These are phyloP conservation scores for Macropus fuliginosus DNA, from an alignment of 2,797 vertebrate genomes.

Conservation along the genomic window DNA sequence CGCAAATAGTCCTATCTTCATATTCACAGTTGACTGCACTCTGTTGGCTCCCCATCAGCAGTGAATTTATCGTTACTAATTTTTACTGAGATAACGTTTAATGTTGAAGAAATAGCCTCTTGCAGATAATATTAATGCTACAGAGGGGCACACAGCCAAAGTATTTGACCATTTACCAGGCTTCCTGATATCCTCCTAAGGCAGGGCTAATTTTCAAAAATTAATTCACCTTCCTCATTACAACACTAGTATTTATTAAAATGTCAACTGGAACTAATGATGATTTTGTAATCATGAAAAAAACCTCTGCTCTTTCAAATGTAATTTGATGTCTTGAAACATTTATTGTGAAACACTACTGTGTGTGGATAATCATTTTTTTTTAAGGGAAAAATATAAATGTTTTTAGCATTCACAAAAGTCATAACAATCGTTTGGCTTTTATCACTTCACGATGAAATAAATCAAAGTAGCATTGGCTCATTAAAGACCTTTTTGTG, in stretches of 20 bases:
- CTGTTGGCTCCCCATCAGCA: conserved; percentile 77
- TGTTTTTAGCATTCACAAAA: conserved; percentile 20
- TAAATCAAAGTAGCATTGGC: conserved; percentile 33
- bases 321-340: conserved; percentile 18
- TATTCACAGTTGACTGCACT: conserved; percentile 78
- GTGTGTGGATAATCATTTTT: not conserved
- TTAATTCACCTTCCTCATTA: conserved; percentile 73
- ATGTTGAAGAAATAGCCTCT: conserved; percentile 65
- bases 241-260: conserved; percentile 62
- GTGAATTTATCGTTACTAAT: conserved; percentile 83
- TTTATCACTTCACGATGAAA: conserved; percentile 31
- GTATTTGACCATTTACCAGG: conserved; percentile 64
- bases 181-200: conserved; percentile 50
- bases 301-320: conserved; percentile 45
- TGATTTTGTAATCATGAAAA: conserved; percentile 52
- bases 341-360: conserved; percentile 13
- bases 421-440: conserved; percentile 10
- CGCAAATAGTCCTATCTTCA: conserved; percentile 80
- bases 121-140: conserved; percentile 71
- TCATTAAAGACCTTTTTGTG: not conserved
- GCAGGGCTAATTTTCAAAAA: conserved; percentile 70
- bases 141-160: conserved; percentile 60
- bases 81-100: conserved; percentile 75
- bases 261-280: conserved; percentile 64
- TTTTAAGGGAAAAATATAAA: conserved; percentile 15